Conservation (phyloP, 2,797 vertebrate species). For the Oryzias dopingdopingensis region DNA sequence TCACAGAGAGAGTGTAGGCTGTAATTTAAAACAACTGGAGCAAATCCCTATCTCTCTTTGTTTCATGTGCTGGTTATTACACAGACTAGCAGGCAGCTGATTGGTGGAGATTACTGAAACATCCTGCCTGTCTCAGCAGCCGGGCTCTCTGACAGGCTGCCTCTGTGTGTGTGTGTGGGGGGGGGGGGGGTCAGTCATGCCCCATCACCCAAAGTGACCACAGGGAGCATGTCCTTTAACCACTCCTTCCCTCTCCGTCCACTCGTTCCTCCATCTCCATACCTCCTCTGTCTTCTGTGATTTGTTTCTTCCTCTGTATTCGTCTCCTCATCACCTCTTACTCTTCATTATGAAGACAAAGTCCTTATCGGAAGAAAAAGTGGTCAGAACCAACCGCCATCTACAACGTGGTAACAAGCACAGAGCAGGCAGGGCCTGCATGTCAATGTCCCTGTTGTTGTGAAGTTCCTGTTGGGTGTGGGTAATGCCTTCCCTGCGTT, state of each 20-base stretch:
- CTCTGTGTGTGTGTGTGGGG: conserved; percentile 1
- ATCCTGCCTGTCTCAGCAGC: conserved; percentile 82
- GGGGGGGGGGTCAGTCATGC: conserved; percentile 82
- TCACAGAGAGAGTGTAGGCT: conserved; percentile 71
- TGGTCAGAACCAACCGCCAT: neutral
- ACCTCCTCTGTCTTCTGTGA: conserved; percentile 1
- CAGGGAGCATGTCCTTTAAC: conserved; percentile 55
- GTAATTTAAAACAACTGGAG: conserved; percentile 81
- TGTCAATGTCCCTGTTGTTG: neutral
- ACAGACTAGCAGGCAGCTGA: conserved; percentile 89
- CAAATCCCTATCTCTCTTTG: conserved; percentile 40
- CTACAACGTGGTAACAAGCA: neutral
- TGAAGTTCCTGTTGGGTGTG: no score
- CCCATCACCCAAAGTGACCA: conserved; percentile 87
- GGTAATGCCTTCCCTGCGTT: no score
- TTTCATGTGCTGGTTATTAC: conserved; percentile 77
- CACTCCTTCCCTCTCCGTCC: neutral
- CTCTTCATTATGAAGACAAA: neutral
- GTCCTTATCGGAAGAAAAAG: neutral
- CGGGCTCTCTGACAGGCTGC: conserved; percentile 74
- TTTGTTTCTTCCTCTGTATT: conserved; percentile 1
- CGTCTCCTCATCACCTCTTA: neutral
- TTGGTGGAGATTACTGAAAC: conserved; percentile 88
- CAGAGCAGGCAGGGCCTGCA: neutral
- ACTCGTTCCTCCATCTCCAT: neutral